Base-by-base conservation (phyloP, 1,140 invertebrate genomes). In the Drosophila mayri region DNA sequence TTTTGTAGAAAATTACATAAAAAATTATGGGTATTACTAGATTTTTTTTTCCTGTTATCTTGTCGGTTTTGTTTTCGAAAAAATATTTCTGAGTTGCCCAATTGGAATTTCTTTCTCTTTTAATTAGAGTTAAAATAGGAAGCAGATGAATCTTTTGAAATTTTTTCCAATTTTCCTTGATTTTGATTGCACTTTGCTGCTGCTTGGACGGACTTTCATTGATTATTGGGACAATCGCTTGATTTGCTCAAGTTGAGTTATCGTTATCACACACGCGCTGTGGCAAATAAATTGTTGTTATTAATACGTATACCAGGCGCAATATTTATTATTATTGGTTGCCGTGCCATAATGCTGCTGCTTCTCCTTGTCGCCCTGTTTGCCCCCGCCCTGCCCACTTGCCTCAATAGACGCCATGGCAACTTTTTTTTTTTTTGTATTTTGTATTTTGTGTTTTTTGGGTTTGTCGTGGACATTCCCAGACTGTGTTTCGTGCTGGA, bases 321-420 rank as follows among this genome's bases (percentile, higher is more conserved):
- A 78, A 63, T 64, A 78, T 79, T 78, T 72, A 64, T 79, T 57
- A 63, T 74, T 74, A 68, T 77, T 75, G 76, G 76, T 79, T 79
- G 76, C 76, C 66, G 76, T 79, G 70, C 41, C 20, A 35, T 65
- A 65, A 44, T 67, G 65, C 47, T 18, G 59, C 46, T 22, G 59
- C 52, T 35, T 61, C 43, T 49, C 32, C 30, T 59, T 41, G n/a
- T 5, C 74, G 55, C 73, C 20, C 18, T 32, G 20, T 43, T 59
- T 22, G 52, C 47, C n/a, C n/a, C n/a, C n/a, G n/a, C n/a, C 22
- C 44, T 40, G 5, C 22, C 37, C 35, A n/a, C n/a, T n/a, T n/a
- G n/a, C 22, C 50, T 1, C 57, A 77, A 78, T 77, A 58, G 58
- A 78, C 64, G 75, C 75, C 74, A 63, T 67, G 65, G 55, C 58